A percentile compares a stretch with the other conserved stretches of the same genome.
Evolutionary conservation across 2,797 vertebrate genomes (phyloP).

Genomic region (Hemitrygon akajei): DNA sequence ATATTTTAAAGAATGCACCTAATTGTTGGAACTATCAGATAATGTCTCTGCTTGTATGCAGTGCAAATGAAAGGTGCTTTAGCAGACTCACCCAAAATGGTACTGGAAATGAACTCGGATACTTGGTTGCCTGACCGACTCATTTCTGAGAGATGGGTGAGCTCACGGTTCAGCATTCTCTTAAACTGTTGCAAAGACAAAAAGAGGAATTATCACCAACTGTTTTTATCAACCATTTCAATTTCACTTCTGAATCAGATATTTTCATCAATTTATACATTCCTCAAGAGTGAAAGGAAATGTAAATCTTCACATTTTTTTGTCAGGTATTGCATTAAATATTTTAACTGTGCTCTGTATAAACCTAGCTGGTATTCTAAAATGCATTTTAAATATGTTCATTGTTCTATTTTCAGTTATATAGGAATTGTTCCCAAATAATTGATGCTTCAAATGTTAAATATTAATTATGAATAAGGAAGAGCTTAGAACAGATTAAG

Average conservation of each 20-base stretch:
- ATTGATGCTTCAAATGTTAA: neutral
- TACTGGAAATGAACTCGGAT: conserved; percentile 98
- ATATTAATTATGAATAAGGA: neutral
- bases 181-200: conserved; percentile 77
- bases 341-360: neutral
- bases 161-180: conserved; percentile 96
- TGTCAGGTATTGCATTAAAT: neutral
- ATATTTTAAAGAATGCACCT: neutral
- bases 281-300: neutral
- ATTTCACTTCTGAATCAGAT: neutral
- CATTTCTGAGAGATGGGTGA: conserved; percentile 97
- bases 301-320: neutral
- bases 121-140: conserved; percentile 97
- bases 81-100: conserved; percentile 82
- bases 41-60: neutral
- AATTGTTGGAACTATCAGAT: neutral
- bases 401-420: neutral
- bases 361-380: neutral
- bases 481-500: neutral
- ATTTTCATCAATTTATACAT: neutral
- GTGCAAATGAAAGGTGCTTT: neutral
- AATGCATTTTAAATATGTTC: neutral
- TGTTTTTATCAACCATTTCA: neutral
- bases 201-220: conserved; percentile 24
- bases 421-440: neutral